Percentiles rank a stretch among this genome's conserved stretches.
phyloP scores from a whole-genome alignment of 1,140 invertebrate species.

The Paraescarpia echinospica region DNA sequence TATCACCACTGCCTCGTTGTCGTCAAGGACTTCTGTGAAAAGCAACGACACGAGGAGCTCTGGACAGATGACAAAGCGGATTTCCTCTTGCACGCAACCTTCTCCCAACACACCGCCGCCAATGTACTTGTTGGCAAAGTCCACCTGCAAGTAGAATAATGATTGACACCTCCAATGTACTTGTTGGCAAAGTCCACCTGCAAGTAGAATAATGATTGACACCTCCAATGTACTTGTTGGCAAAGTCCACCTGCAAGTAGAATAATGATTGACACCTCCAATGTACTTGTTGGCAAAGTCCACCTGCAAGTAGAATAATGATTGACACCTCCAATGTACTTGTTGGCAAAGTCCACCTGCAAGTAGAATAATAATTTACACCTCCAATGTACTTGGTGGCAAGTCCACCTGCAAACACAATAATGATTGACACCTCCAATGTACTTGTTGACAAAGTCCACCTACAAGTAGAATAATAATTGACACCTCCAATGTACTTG shows the following conservation, averaged over 20 bases:
- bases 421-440: no score
- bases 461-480: slow-evolving; percentile 76
- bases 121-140: slow-evolving; percentile 88
- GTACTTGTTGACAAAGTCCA: slow-evolving; percentile 15
- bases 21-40: slow-evolving; percentile 80
- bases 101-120: slow-evolving; percentile 89
- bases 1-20: slow-evolving; percentile 85
- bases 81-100: slow-evolving; percentile 97
- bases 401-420: no score
- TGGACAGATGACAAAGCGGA: slow-evolving; percentile 93
- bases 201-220: not conserved
- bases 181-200: not conserved
- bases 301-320: no score
- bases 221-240: not conserved
- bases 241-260: not conserved
- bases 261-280: not conserved
- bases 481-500: slow-evolving; percentile 84
- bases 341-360: no score
- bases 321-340: no score
- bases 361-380: no score
- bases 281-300: no score
- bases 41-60: slow-evolving; percentile 87
- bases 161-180: not conserved
- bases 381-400: no score
- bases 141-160: slow-evolving; percentile 63